A percentile compares a stretch with the other conserved stretches of the same genome.
Evolutionary conservation across 1,140 invertebrate species (phyloP).

Genomic region (Drosophila fuyamai): DNA sequence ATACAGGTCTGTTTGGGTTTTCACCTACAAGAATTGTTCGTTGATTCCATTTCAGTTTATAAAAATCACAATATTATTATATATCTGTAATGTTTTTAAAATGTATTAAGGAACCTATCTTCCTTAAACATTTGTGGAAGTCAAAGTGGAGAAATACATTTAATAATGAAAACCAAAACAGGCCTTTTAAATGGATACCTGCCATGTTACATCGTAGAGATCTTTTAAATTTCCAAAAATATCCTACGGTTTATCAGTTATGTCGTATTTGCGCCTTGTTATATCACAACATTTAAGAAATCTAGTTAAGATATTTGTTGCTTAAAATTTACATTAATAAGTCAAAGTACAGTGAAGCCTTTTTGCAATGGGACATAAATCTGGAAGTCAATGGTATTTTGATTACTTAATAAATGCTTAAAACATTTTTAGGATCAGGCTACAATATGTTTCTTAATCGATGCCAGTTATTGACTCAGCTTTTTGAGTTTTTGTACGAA

Average conservation of each 20-base stretch:
- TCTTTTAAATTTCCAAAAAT: neutral
- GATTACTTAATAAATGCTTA: neutral
- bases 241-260: neutral
- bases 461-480: neutral
- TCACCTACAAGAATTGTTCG: too few species aligned
- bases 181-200: neutral
- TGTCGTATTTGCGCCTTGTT: neutral
- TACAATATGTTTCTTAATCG: neutral
- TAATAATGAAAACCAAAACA: neutral
- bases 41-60: too few species aligned
- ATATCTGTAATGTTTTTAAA: too few species aligned
- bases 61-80: too few species aligned
- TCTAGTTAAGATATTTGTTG: neutral
- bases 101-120: too few species aligned
- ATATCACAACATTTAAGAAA: constrained; percentile 4
- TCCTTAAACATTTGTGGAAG: too few species aligned
- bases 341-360: neutral
- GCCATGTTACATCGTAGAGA: neutral
- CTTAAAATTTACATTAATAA: neutral
- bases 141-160: neutral
- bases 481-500: neutral
- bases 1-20: too few species aligned
- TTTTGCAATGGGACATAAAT: neutral
- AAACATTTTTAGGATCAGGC: neutral
- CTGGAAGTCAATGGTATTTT: neutral